Conservation (phyloP, 2,888 invertebrate species). For the Dysmachus trigonus region DNA sequence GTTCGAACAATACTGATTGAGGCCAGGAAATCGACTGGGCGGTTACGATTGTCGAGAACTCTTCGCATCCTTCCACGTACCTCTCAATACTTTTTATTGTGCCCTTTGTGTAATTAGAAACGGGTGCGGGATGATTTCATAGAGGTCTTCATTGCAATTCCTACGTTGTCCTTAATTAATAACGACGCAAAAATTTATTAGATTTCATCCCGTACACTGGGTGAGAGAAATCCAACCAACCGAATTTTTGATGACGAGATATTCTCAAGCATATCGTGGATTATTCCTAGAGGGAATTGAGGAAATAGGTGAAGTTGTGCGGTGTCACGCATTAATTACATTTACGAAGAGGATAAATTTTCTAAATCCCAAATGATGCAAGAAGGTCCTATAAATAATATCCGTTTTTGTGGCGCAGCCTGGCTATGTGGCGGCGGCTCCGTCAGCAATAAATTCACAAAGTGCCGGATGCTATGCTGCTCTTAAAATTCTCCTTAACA, state of each 20-base stretch:
- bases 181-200: constrained; percentile 15
- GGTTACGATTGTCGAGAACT: background rate
- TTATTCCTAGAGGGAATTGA: background rate
- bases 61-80: background rate
- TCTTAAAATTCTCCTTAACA: background rate
- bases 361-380: constrained; percentile 13
- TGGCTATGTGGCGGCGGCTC: background rate
- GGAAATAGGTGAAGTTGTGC: background rate
- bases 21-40: background rate
- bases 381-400: background rate
- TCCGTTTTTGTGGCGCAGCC: background rate
- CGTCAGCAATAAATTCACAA: background rate
- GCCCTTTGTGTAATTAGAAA: background rate
- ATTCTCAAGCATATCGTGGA: background rate
- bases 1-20: constrained; percentile 21
- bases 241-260: background rate
- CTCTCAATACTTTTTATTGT: constrained; percentile 23
- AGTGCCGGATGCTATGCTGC: background rate
- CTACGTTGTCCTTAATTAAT: constrained; percentile 2
- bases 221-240: background rate
- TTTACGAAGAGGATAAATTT: background rate
- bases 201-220: background rate
- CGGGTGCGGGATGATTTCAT: background rate
- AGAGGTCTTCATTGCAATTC: constrained; percentile 13
- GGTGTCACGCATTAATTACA: constrained; percentile 36